phyloP scores from a whole-genome alignment of 2,888 invertebrate species.

The Cenopis cana region DNA sequence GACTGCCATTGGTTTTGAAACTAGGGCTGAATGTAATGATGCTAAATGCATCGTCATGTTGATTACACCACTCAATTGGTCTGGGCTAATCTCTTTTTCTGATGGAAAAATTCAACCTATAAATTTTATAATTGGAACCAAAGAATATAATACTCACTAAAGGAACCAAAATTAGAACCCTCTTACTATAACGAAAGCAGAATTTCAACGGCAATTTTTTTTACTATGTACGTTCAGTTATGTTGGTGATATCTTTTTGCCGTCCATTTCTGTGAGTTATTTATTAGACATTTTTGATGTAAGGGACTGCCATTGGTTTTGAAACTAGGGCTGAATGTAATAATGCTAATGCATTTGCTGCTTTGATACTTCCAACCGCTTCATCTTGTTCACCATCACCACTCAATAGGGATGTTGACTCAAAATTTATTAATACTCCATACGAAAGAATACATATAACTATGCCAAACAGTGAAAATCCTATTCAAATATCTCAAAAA shows the following conservation, averaged over 20 bases:
- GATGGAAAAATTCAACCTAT: too few species aligned
- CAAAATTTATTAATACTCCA: too few species aligned
- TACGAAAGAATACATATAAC: too few species aligned
- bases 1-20: slow-evolving; percentile 7
- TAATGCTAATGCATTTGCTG: slow-evolving; percentile 24
- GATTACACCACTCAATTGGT: slow-evolving; percentile 35
- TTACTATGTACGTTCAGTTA: neutral
- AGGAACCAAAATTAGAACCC: too few species aligned
- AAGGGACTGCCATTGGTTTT: slow-evolving; percentile 3
- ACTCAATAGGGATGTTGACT: too few species aligned
- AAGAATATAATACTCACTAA: too few species aligned
- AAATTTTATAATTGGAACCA: neutral
- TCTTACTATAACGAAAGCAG: too few species aligned
- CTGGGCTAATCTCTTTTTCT: too few species aligned
- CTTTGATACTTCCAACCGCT: too few species aligned
- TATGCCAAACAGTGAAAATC: too few species aligned
- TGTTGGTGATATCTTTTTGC: neutral
- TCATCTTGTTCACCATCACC: too few species aligned
- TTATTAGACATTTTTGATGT: neutral
- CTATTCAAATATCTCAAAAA: too few species aligned
- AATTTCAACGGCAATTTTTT: neutral
- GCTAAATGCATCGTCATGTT: slow-evolving; percentile 30
- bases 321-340: slow-evolving; percentile 21
- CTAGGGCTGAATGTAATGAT: slow-evolving; percentile 26
- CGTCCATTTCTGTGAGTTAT: neutral